A percentile compares a stretch with the other conserved stretches of the same genome.
Conservation (phyloP, 2,797 vertebrate genomes). For the Enteromius radiatus region DNA sequence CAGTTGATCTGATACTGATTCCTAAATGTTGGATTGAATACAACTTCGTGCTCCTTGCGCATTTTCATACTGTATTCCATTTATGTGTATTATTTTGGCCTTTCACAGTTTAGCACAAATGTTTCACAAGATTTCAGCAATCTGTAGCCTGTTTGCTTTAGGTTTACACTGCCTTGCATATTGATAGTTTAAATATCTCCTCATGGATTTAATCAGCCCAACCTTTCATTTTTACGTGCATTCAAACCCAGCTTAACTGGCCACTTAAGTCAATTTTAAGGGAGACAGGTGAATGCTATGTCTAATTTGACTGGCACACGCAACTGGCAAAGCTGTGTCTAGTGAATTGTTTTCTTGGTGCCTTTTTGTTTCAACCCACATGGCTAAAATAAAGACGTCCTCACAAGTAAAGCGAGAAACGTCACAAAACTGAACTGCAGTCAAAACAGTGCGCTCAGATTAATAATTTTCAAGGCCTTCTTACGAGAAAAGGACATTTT, state of each 20-base stretch:
- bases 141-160: slow-evolving; percentile 22
- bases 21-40: background rate
- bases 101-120: background rate
- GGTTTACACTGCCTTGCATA: slow-evolving; percentile 14
- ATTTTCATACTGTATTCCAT: background rate
- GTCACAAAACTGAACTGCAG: slow-evolving; percentile 3
- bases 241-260: slow-evolving; percentile 3
- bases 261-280: slow-evolving; percentile 9
- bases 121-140: slow-evolving; percentile 6
- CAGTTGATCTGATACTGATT: slow-evolving; percentile 21
- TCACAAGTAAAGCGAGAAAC: slow-evolving; percentile 30
- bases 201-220: background rate
- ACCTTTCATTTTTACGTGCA: slow-evolving; percentile 11
- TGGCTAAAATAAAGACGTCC: slow-evolving; percentile 27
- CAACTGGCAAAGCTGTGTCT: slow-evolving; percentile 16
- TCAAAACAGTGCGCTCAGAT: slow-evolving; percentile 42
- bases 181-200: background rate
- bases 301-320: slow-evolving; percentile 31
- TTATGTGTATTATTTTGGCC: slow-evolving; percentile 8
- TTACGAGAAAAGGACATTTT: slow-evolving; percentile 36
- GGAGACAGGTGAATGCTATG: slow-evolving; percentile 35
- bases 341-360: slow-evolving; percentile 9
- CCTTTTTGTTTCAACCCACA: slow-evolving; percentile 11
- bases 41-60: background rate
- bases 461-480: slow-evolving; percentile 41